A percentile compares a stretch with the other conserved stretches of the same genome.
Conservation (phyloP, 2,113 vertebrate species). For the Ceyx margarethae region DNA sequence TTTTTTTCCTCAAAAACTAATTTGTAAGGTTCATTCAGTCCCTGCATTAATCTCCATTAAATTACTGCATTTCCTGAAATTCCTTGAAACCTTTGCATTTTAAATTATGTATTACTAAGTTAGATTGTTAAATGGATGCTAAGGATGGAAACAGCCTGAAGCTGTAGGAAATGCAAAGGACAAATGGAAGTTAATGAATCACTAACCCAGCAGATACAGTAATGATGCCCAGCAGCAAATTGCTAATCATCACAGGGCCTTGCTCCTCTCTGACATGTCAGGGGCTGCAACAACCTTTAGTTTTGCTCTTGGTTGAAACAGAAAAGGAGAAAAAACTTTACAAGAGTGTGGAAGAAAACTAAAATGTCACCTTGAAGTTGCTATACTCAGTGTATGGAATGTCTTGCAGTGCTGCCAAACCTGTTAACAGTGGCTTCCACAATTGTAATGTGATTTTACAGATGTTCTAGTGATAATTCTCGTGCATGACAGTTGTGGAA, state of each 20-base stretch:
- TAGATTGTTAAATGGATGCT: constrained; percentile 54
- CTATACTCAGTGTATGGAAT: not conserved
- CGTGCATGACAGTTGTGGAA: not conserved
- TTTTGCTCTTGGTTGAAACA: constrained; percentile 1
- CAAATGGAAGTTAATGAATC: constrained; percentile 52
- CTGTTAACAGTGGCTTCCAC: not conserved
- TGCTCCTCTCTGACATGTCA: not conserved
- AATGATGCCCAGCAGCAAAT: constrained; percentile 17
- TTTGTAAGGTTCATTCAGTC: constrained; percentile 40
- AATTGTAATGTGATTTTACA: not conserved
- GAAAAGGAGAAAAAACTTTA: not conserved
- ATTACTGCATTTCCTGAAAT: constrained; percentile 33
- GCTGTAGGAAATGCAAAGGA: constrained; percentile 24
- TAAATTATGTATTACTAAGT: constrained; percentile 47
- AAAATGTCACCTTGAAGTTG: not conserved
- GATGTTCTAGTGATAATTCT: not conserved
- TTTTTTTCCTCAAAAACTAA: constrained; percentile 8
- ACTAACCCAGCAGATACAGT: not conserved
- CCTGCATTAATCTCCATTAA: constrained; percentile 30
- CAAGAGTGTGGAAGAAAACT: not conserved
- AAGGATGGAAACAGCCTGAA: constrained; percentile 31
- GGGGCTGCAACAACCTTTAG: not conserved
- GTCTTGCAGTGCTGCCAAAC: not conserved
- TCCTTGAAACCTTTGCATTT: constrained; percentile 37
- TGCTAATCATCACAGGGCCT: constrained; percentile 28